Evolutionary conservation across 1,140 invertebrate species (phyloP), one percentile per base, ranked within the genome.

Genomic region (Galleria mellonella): DNA sequence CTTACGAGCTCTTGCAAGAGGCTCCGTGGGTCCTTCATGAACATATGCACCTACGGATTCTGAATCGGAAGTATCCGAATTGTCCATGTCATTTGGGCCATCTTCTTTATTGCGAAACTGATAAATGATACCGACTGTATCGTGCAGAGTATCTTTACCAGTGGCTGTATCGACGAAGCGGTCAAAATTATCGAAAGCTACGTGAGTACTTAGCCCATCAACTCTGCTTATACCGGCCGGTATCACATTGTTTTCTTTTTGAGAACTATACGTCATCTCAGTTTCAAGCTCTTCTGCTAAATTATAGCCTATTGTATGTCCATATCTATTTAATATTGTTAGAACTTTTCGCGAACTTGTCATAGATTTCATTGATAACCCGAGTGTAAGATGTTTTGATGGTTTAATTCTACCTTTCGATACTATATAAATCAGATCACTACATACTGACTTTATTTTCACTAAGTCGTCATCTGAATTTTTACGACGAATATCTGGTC

Each of bases 61-160:
- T n/a, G n/a, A n/a, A n/a, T n/a, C n/a, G n/a, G n/a, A n/a, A n/a
- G n/a, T n/a, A n/a, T n/a, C n/a, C n/a, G n/a, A n/a, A n/a, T n/a
- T n/a, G n/a, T n/a, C n/a, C n/a, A n/a, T n/a, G n/a, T n/a, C n/a
- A n/a, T n/a, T n/a, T n/a, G n/a, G n/a, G n/a, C n/a, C n/a, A n/a
- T n/a, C n/a, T n/a, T n/a, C n/a, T n/a, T n/a, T n/a, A n/a, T n/a
- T n/a, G n/a, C n/a, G n/a, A n/a, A n/a, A n/a, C 60, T 85, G 77
- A 58, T 62, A 79, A 41, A 77, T 74, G 30, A 88, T 86, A 12
- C 83, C 86, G n/a, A 87, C 83, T 7, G 81, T 88, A 45, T 87
- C 85, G 56, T 87, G 73, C 0, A 87, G 37, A 47, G 79, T 87
- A 14, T 76, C 78, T 59, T 74, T 78, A 17, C 79, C 82, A 57